Evolutionary conservation across 2,113 vertebrate genomes (phyloP), one percentile per base, ranked within the genome.

Genomic region (Apaloderma vittatum): DNA sequence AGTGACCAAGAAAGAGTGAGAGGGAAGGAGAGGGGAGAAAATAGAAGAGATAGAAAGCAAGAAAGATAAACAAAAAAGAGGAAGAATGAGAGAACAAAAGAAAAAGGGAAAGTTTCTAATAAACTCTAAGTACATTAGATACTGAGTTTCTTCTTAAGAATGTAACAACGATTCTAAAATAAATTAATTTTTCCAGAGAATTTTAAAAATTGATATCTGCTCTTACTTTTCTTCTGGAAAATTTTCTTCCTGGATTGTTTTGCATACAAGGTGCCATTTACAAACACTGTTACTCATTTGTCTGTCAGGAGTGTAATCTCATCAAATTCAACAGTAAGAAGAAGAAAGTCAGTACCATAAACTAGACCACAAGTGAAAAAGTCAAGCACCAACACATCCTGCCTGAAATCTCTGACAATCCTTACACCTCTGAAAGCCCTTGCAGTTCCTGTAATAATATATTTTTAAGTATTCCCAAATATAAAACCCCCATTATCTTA

Each of bases 401-500:
- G 32, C 11, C 40, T 87, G 40, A 32, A 4, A 12, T n/a, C 19
- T 74, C 30, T 66, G 51, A 36, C 10, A 88, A 30, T 23, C 67
- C 80, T 91, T 57, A 70, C 30, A 77, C 7, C 34, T 94, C 65
- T n/a, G 43, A 72, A 87, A 81, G 15, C 6, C 32, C 18, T 43
- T 57, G 46, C 12, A 85, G n/a, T 36, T 29, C 11, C 63, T 72
- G 23, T 13, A 65, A 22, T 14, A 37, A 37, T 62, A 55, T 57
- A 22, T n/a, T 91, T 70, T 77, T 66, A 66, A 18, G 51, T 48
- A 94, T 68, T 68, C 34, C 36, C 26, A 63, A 67, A 74, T 37
- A 57, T 4, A 37, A 4, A 77, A 27, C 4, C 0, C 2, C 29
- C 0, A 0, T 51, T 79, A 55, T 59, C 34, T 62, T 45, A 7